Evolutionary conservation across 2,797 vertebrate genomes (phyloP), one percentile per base, ranked within the genome.

Genomic region (Sebastes iracundus): DNA sequence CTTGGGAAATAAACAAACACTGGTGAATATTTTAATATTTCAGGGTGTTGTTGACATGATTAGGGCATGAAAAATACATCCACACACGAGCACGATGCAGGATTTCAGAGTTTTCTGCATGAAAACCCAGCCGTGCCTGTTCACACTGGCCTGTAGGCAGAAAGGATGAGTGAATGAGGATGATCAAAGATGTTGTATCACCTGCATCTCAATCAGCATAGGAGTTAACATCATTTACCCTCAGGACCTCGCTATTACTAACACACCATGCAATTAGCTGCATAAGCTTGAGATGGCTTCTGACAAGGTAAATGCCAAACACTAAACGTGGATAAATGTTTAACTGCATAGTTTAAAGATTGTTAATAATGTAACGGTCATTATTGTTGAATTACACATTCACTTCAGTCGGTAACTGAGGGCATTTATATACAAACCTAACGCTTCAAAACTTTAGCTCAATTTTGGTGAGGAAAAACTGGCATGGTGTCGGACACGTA

Each of bases 1-100:
- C 61, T 72, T 49, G 67, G 85, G 46, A 81, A 81, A 90, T 88
- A 90, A 91, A 91, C 81, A 91, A 91, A 82, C 82, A 72, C 38
- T 85, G 74, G 59, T 84, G 82, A 90, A 91, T 92, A 91, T 93
- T 90, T 91, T 55, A 87, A 90, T 81, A 87, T 84, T 82, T 80
- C 25, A 74, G 23, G 63, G 35, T 25, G 69, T 73, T 73, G 80
- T 53, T 88, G 82, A 89, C 80, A 79, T 84, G 89, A 88, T 88
- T 86, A 83, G 49, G 49, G 61, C 77, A 76, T 58, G 28, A 83
- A 77, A 81, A 46, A 86, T 27, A 46, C 35, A 25, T 75, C 81
- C 76, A 74, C 53, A 77, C 77, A 80, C 16, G 27, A 65, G 60
- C 33, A 35, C 12, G 35, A 38, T 27, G 70, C 75, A 79, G 63